phyloP scores from a whole-genome alignment of 35 echinoderm and acorn worm genomes.

The Heliocidaris erythrogramma region DNA sequence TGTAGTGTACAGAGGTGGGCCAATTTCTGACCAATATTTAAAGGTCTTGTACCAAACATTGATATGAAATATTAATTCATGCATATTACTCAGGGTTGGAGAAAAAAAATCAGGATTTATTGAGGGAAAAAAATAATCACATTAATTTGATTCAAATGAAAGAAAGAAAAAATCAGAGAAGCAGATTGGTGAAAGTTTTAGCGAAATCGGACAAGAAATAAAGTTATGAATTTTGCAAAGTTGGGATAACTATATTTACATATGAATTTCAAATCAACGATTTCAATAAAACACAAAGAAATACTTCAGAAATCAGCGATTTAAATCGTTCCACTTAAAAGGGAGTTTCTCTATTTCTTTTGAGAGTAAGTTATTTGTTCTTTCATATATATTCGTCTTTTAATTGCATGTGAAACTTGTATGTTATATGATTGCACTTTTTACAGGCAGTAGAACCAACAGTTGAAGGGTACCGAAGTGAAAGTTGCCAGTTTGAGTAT shows the following conservation, averaged over 20 bases:
- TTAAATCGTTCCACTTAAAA: background rate
- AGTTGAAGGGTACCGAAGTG: background rate
- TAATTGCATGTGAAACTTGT: no score
- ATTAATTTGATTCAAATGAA: background rate
- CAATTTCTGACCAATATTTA: no score
- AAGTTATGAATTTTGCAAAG: background rate
- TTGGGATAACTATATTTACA: background rate
- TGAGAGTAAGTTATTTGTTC: background rate
- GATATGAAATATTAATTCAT: background rate
- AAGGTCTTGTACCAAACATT: no score
- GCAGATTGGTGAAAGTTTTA: no score
- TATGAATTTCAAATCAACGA: background rate
- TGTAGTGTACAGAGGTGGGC: no score
- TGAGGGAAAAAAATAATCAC: background rate
- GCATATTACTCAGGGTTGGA: background rate
- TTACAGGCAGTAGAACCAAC: background rate
- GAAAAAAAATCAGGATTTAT: background rate
- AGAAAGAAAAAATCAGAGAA: background rate
- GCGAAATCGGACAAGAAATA: no score
- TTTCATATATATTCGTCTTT: no score
- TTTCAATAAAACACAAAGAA: background rate
- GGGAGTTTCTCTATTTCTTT: background rate
- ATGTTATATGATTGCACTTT: no score
- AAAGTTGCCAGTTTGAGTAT: slow-evolving; percentile 75
- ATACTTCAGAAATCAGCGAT: background rate